phyloP scores from a whole-genome alignment of 1,140 invertebrate species.

The Euschistus heros region DNA sequence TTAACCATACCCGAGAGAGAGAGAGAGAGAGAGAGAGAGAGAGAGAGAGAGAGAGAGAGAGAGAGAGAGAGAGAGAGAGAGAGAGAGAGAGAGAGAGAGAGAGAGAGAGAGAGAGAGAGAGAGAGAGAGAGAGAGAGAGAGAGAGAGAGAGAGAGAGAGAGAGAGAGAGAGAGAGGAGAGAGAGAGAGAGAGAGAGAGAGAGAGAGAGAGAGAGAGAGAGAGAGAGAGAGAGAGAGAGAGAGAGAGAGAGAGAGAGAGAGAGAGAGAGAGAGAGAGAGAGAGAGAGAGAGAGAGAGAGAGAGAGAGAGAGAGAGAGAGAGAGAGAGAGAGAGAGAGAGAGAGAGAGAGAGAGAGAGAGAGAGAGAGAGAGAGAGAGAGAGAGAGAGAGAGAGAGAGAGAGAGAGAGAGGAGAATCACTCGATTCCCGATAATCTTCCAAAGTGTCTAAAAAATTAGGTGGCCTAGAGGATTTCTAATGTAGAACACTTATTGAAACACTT shows the following conservation, averaged over 20 bases:
- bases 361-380: slow-evolving; percentile 18
- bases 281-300: slow-evolving; percentile 14
- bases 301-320: slow-evolving; percentile 19
- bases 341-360: slow-evolving; percentile 19
- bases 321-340: slow-evolving; percentile 22
- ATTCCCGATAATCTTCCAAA: too few species aligned
- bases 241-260: slow-evolving; percentile 19
- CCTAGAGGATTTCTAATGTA: too few species aligned
- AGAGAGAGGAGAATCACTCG: slow-evolving; percentile 1
- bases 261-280: slow-evolving; percentile 19
- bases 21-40: slow-evolving; percentile 16
- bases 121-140: slow-evolving; percentile 19
- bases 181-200: slow-evolving; percentile 16
- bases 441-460: too few species aligned
- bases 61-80: slow-evolving; percentile 16
- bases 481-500: too few species aligned
- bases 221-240: slow-evolving; percentile 15
- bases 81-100: slow-evolving; percentile 16
- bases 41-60: slow-evolving; percentile 8
- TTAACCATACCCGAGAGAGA: too few species aligned
- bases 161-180: slow-evolving; percentile 18
- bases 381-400: slow-evolving; percentile 19
- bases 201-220: slow-evolving; percentile 16
- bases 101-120: slow-evolving; percentile 19
- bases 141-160: slow-evolving; percentile 19